Base-by-base conservation (phyloP, 1,140 invertebrate genomes). In the Drosophila tani region DNA sequence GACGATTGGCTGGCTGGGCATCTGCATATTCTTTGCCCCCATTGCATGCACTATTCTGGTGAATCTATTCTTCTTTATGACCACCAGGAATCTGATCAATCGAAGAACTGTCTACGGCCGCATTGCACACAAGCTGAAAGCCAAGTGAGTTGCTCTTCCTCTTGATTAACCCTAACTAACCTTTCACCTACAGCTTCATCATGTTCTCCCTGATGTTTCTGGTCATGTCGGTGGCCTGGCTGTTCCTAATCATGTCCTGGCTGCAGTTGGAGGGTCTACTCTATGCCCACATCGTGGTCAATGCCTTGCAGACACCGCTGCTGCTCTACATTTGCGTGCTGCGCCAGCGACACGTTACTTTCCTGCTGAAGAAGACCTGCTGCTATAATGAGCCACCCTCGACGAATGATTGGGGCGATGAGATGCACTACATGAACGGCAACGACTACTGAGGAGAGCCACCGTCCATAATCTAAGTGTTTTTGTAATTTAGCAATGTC, bases 91-190 rank as follows among this genome's bases (percentile, higher is more conserved):
- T 84, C 95, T 96, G 11, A 96, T 97, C 40, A 96, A 96, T 79
- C 93, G 95, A 70, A 96, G 97, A 94, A 95, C 95, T 80, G 96
- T 96, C 8, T 97, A 97, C 92, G 96, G 96, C 11, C 94, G 96
- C 77, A 97, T 97, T 82, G 96, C 97, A 79, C 96, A 97, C 81
- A 97, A 97, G 93, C 94, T 97, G 64, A 96, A 96, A 92, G 96
- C 96, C 88, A 96, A 95, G 96, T 96, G 93, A 81, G 80, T 84
- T 53, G 15, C 38, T 17, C 8, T 8, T n/a, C 17, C 4, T 41
- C 0, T 21, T 38, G 2, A 27, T 11, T 46, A 38, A 27, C 21
- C 32, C 45, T 24, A 38, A 7, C 11, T 45, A 0, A 0, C 35
- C 81, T 92, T 62, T 91, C 53, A 15, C 67, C 94, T 94, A 35